phyloP scores from a whole-genome alignment of 2,797 vertebrate genomes.

The Xenentodon cancila region DNA sequence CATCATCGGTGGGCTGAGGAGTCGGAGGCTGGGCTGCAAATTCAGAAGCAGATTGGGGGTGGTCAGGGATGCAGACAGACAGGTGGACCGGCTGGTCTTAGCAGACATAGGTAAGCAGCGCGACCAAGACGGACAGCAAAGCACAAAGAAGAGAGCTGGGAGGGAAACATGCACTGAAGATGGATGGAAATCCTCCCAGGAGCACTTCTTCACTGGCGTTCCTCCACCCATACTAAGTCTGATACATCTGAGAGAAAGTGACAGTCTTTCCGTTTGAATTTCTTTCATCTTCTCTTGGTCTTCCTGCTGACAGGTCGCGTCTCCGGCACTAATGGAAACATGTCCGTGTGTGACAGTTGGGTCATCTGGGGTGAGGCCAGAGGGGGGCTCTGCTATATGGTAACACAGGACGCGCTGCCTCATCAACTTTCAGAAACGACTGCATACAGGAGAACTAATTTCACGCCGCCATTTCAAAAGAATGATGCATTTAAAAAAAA shows the following conservation, averaged over 20 bases:
- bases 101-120: slow-evolving; percentile 25
- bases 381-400: slow-evolving; percentile 29
- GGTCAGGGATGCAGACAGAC: slow-evolving; percentile 5
- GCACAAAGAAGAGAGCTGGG: slow-evolving; percentile 10
- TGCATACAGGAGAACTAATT: slow-evolving; percentile 20
- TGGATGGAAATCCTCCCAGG: slow-evolving; percentile 51
- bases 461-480: slow-evolving; percentile 11
- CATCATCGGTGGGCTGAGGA: slow-evolving; percentile 91
- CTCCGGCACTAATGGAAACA: slow-evolving; percentile 59
- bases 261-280: slow-evolving; percentile 73
- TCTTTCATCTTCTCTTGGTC: slow-evolving; percentile 60
- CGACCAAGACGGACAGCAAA: slow-evolving; percentile 13
- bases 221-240: slow-evolving; percentile 35
- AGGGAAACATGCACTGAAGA: slow-evolving; percentile 37
- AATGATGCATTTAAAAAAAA: slow-evolving; percentile 1
- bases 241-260: slow-evolving; percentile 64
- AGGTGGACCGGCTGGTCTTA: neutral
- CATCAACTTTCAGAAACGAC: slow-evolving; percentile 27
- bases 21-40: slow-evolving; percentile 82
- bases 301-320: slow-evolving; percentile 58
- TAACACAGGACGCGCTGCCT: slow-evolving; percentile 40
- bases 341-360: slow-evolving; percentile 50
- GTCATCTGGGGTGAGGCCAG: slow-evolving; percentile 38
- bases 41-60: slow-evolving; percentile 29
- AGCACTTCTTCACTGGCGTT: slow-evolving; percentile 36